Conservation (phyloP, 1,140 invertebrate species). For the Drosophila serrata region DNA sequence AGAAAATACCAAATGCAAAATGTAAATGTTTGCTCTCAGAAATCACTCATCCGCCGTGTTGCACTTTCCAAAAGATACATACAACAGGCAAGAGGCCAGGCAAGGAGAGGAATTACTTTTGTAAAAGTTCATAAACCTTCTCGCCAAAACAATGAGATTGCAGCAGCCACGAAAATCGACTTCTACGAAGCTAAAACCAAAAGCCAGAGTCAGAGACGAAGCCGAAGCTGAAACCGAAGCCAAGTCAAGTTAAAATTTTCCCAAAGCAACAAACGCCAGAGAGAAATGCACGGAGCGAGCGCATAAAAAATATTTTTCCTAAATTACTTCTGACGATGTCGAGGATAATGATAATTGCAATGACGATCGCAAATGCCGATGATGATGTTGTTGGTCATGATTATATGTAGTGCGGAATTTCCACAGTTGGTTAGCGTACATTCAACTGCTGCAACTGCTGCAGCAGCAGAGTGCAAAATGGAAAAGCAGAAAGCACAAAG, state of each 20-base stretch:
- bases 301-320: conserved; percentile 63
- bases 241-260: conserved; percentile 52
- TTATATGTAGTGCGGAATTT: conserved; percentile 81
- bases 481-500: conserved; percentile 64
- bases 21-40: conserved; percentile 35
- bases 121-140: conserved; percentile 83
- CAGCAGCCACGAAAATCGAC: conserved; percentile 23
- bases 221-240: conserved; percentile 5
- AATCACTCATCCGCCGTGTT: conserved; percentile 66
- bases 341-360: conserved; percentile 58
- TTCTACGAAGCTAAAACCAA: conserved; percentile 32
- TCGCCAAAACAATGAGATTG: conserved; percentile 71
- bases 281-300: conserved; percentile 61
- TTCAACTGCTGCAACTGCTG: conserved; percentile 53
- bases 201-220: background rate
- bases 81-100: background rate
- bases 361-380: conserved; percentile 44
- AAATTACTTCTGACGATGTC: conserved; percentile 81
- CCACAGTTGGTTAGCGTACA: conserved; percentile 74
- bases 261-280: conserved; percentile 43
- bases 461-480: conserved; percentile 38
- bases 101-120: conserved; percentile 69
- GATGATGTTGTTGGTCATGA: conserved; percentile 62
- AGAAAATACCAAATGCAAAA: conserved; percentile 21
- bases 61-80: conserved; percentile 66